Conservation (phyloP, 2,113 vertebrate genomes). For the Bos javanicus region DNA sequence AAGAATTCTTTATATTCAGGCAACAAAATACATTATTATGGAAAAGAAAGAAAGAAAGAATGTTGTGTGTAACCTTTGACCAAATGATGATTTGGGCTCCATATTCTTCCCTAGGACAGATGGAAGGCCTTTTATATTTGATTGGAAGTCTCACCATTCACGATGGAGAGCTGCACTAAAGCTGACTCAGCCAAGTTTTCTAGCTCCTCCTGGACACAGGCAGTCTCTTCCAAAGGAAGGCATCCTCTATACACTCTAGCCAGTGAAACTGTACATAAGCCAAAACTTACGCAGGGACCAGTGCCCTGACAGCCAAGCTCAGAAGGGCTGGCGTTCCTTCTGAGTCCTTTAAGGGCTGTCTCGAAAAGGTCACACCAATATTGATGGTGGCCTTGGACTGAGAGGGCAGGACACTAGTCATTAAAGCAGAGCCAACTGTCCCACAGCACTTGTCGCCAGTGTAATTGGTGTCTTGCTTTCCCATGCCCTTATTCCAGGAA, state of each 20-base stretch:
- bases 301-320: neutral
- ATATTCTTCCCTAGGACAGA: neutral
- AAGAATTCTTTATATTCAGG: neutral
- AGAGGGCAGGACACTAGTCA: conserved; percentile 66
- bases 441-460: conserved; percentile 67
- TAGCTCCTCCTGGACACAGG: neutral
- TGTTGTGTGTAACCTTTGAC: neutral
- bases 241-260: neutral
- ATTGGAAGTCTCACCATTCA: neutral
- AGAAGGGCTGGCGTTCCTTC: neutral
- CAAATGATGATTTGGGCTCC: neutral
- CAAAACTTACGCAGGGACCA: neutral
- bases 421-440: conserved; percentile 67
- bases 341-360: neutral
- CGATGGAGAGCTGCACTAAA: neutral
- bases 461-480: conserved; percentile 72
- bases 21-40: neutral
- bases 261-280: neutral
- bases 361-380: conserved; percentile 28
- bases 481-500: conserved; percentile 71
- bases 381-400: conserved; percentile 33
- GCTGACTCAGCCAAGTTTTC: neutral
- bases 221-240: neutral
- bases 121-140: neutral
- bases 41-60: neutral